Percentiles rank a stretch among this genome's conserved stretches.
phyloP scores from a whole-genome alignment of 2,888 invertebrate species.

The Perdita meconis region DNA sequence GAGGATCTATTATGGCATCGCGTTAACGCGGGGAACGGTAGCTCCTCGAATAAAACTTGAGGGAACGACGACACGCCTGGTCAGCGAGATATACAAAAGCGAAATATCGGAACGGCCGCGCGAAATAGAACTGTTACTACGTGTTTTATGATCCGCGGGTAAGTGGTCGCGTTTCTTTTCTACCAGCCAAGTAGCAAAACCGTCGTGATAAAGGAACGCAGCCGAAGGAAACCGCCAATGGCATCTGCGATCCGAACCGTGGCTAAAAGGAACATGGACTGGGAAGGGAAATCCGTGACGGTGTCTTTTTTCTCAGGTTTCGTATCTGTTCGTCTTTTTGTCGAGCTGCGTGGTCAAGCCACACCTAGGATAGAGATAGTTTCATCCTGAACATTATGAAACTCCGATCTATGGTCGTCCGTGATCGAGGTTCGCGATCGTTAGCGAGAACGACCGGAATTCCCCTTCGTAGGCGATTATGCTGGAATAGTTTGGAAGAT shows the following conservation, averaged over 20 bases:
- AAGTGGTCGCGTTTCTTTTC: slow-evolving; percentile 70
- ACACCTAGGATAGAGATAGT: slow-evolving; percentile 59
- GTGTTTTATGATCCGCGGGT: slow-evolving; percentile 74
- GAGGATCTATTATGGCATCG: slow-evolving; percentile 16
- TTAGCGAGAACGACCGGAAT: slow-evolving; percentile 57
- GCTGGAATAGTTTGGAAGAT: slow-evolving; percentile 21
- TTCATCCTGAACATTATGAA: slow-evolving; percentile 60
- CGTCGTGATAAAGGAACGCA: slow-evolving; percentile 73
- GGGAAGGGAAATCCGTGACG: slow-evolving; percentile 61
- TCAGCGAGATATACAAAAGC: slow-evolving; percentile 30
- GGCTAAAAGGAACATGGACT: slow-evolving; percentile 11
- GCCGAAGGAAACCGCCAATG: slow-evolving; percentile 52
- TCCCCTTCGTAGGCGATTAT: slow-evolving; percentile 42
- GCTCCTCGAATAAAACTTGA: slow-evolving; percentile 15
- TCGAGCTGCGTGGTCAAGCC: slow-evolving; percentile 36
- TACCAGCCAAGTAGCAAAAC: slow-evolving; percentile 74
- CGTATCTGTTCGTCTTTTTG: slow-evolving; percentile 36
- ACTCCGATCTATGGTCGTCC: slow-evolving; percentile 57
- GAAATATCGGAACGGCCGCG: slow-evolving; percentile 45
- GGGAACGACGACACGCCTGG: slow-evolving; percentile 51
- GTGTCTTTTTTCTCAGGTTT: slow-evolving; percentile 31
- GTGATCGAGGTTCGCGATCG: slow-evolving; percentile 27
- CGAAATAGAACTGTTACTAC: slow-evolving; percentile 67
- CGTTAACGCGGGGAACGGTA: slow-evolving; percentile 48
- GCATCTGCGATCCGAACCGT: slow-evolving; percentile 32